Percentiles rank a stretch among this genome's conserved stretches.
phyloP scores from a whole-genome alignment of 2,797 vertebrate species.

The Alca torda region DNA sequence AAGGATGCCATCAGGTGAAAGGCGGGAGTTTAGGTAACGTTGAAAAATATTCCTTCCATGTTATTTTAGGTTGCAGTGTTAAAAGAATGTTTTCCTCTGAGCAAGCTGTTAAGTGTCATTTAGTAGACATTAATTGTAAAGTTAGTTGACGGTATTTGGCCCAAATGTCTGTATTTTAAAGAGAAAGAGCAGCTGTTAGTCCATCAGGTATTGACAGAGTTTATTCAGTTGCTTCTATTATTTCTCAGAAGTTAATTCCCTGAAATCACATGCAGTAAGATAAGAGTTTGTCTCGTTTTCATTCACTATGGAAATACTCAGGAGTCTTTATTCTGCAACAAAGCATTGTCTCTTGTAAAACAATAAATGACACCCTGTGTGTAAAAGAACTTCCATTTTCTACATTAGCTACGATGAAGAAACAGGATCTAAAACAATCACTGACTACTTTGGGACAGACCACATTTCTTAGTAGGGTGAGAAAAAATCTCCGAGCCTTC shows the following conservation, averaged over 20 bases:
- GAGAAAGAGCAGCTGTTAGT: conserved; percentile 61
- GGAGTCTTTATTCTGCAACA: conserved; percentile 51
- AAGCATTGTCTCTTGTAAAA: conserved; percentile 51
- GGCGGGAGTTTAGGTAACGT: conserved; percentile 32
- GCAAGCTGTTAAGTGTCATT: conserved; percentile 50
- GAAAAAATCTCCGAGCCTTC: background rate
- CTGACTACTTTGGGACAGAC: background rate
- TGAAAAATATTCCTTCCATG: conserved; percentile 55
- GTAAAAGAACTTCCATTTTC: conserved; percentile 11
- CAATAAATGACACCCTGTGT: background rate
- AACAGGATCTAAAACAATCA: background rate
- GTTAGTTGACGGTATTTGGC: conserved; percentile 69
- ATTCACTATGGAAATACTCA: conserved; percentile 25
- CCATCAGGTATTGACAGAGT: conserved; percentile 58
- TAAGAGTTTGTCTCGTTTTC: conserved; percentile 51
- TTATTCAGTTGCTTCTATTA: conserved; percentile 51
- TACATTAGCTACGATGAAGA: background rate
- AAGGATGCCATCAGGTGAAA: conserved; percentile 62
- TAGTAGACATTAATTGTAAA: conserved; percentile 64
- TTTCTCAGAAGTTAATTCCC: conserved; percentile 73
- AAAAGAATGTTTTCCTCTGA: conserved; percentile 43
- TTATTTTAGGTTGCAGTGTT: conserved; percentile 18
- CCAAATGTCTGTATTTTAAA: conserved; percentile 67
- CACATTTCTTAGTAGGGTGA: background rate
- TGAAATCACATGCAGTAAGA: conserved; percentile 47